Conservation (phyloP, 2,888 invertebrate genomes). For the Hoplodrina ambigua region DNA sequence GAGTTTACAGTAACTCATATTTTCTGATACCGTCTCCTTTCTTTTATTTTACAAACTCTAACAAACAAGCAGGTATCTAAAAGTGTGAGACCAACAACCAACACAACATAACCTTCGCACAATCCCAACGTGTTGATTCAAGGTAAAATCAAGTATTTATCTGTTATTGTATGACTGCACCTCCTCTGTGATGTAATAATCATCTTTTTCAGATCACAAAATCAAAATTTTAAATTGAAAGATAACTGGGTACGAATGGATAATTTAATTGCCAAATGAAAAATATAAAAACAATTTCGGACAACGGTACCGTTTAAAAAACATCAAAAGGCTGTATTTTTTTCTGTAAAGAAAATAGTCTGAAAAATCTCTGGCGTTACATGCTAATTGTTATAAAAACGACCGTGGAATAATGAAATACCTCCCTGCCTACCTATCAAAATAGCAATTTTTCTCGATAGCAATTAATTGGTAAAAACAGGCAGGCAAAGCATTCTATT, state of each 20-base stretch:
- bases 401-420: too few species aligned
- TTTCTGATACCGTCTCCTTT: slow-evolving; percentile 15
- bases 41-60: slow-evolving; percentile 37
- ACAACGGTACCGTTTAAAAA: too few species aligned
- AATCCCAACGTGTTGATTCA: slow-evolving; percentile 42
- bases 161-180: slow-evolving; percentile 20
- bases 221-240: neutral
- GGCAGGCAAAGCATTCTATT: neutral
- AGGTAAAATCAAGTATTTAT: slow-evolving; percentile 27
- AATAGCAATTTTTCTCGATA: too few species aligned
- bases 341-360: too few species aligned
- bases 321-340: too few species aligned
- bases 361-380: too few species aligned
- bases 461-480: too few species aligned
- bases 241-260: neutral
- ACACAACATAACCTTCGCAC: slow-evolving; percentile 56
- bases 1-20: neutral
- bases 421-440: too few species aligned
- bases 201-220: neutral
- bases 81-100: slow-evolving; percentile 63
- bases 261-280: neutral
- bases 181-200: neutral
- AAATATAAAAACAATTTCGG: too few species aligned
- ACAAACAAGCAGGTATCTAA: slow-evolving; percentile 37
- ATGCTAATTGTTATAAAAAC: too few species aligned